Conservation (phyloP, 2,888 invertebrate genomes). For the Himalopsyche tibetana region DNA sequence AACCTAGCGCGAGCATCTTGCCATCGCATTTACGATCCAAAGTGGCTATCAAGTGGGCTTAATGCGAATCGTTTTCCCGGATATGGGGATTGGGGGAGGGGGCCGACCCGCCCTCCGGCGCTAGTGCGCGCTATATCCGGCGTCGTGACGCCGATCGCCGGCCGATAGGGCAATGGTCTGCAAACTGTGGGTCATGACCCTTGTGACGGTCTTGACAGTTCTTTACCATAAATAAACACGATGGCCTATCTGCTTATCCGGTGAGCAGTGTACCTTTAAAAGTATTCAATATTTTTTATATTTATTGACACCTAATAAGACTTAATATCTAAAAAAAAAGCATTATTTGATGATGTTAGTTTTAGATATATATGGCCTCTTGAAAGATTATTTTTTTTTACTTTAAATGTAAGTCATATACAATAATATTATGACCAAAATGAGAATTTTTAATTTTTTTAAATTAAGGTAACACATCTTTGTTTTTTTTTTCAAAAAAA, state of each 20-base stretch:
- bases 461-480: no score
- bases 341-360: no score
- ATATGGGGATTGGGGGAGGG: constrained; percentile 23
- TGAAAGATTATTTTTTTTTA: no score
- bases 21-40: constrained; percentile 44
- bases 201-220: constrained; percentile 36
- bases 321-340: no score
- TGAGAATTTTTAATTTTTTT: no score
- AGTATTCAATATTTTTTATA: not conserved
- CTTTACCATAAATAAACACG: constrained; percentile 42
- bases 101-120: constrained; percentile 31
- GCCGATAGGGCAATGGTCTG: constrained; percentile 43
- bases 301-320: no score
- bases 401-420: no score
- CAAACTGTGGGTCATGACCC: constrained; percentile 43
- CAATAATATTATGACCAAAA: no score
- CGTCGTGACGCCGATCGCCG: constrained; percentile 43
- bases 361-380: no score
- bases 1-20: constrained; percentile 46
- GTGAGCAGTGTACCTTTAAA: not conserved
- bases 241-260: constrained; percentile 17
- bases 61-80: constrained; percentile 43
- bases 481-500: no score
- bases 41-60: constrained; percentile 43
- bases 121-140: constrained; percentile 43